A percentile compares a stretch with the other conserved stretches of the same genome.
These are phyloP conservation scores for Botia kubotai DNA, from an alignment of 2,797 vertebrate genomes.

Conservation along the genomic window DNA sequence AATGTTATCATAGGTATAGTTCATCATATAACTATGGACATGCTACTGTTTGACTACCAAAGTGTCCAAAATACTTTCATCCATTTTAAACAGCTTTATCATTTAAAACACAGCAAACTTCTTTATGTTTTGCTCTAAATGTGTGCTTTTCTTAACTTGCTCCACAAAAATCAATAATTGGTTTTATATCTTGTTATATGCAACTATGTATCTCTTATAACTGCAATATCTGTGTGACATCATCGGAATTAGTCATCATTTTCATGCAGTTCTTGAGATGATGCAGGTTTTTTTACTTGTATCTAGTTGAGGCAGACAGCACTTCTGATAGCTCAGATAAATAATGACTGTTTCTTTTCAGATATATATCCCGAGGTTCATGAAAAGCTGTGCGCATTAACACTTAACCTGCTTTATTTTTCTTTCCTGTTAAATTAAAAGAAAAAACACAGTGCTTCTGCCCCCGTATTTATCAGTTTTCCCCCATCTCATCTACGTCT, in stretches of 20 bases:
- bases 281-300: background rate
- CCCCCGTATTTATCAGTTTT: conserved; percentile 38
- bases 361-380: conserved; percentile 40
- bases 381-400: conserved; percentile 39
- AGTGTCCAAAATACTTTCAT: background rate
- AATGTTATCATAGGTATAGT: too few species aligned
- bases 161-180: too few species aligned
- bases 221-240: background rate
- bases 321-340: conserved; percentile 31
- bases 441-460: conserved; percentile 41
- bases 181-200: background rate
- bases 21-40: too few species aligned
- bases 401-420: conserved; percentile 24
- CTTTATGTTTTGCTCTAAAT: too few species aligned
- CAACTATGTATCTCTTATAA: background rate
- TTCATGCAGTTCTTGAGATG: background rate
- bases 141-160: too few species aligned
- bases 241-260: background rate
- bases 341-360: conserved; percentile 42
- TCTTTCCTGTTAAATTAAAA: conserved; percentile 48
- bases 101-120: too few species aligned
- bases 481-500: conserved; percentile 50
- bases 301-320: conserved; percentile 1
- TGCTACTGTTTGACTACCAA: too few species aligned
- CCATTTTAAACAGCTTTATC: too few species aligned